phyloP scores from a whole-genome alignment of 2,888 invertebrate genomes.

The Epirrhoe tristata region DNA sequence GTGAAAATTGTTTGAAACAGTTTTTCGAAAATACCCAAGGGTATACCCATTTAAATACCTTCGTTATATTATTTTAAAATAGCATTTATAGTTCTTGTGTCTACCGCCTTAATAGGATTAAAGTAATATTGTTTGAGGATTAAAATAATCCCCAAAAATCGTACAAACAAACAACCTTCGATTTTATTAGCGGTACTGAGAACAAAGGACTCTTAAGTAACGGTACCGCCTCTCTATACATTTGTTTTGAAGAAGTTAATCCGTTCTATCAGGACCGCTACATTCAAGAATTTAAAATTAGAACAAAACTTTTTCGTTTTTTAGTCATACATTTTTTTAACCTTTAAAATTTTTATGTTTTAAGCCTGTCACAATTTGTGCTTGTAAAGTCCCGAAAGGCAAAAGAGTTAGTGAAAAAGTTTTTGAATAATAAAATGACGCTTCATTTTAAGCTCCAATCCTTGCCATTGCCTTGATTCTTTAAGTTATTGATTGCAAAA shows the following conservation, averaged over 20 bases:
- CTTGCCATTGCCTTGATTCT: too few species aligned
- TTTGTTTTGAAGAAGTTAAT: background rate
- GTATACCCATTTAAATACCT: background rate
- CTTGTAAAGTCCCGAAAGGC: background rate
- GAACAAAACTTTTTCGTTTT: background rate
- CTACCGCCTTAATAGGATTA: conserved; percentile 1
- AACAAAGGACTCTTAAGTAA: conserved; percentile 26
- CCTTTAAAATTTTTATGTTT: conserved; percentile 14
- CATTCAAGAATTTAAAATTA: background rate
- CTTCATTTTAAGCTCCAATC: conserved; percentile 3
- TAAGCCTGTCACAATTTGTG: conserved; percentile 30
- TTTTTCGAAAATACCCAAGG: too few species aligned
- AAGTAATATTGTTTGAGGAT: conserved; percentile 30
- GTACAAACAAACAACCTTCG: conserved; percentile 43
- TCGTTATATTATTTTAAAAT: background rate
- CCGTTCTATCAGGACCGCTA: background rate
- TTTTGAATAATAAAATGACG: conserved; percentile 4
- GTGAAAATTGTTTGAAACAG: too few species aligned
- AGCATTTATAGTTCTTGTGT: background rate
- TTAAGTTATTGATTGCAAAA: too few species aligned
- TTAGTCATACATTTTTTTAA: conserved; percentile 20
- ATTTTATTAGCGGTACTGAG: conserved; percentile 38
- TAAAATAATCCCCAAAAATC: conserved; percentile 40
- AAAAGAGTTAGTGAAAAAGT: background rate
- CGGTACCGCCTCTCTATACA: background rate